Conservation (phyloP, 2,113 vertebrate species). For the Lasiurus borealis region DNA sequence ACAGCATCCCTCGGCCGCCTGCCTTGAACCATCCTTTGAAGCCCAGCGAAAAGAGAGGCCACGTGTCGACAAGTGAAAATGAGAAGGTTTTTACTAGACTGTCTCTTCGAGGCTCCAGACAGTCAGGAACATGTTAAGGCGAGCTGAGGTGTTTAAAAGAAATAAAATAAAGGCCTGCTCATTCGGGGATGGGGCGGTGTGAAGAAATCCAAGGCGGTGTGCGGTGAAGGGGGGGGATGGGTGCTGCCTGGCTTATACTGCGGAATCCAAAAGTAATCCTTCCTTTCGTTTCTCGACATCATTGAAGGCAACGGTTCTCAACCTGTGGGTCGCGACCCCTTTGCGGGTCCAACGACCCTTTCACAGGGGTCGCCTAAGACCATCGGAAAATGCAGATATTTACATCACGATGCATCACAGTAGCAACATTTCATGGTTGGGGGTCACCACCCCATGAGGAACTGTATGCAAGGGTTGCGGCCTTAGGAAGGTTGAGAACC, state of each 20-base stretch:
- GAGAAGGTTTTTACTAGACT: constrained; percentile 81
- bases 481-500: too few relatives aligned
- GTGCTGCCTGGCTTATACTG: background rate
- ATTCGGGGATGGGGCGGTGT: constrained; percentile 42
- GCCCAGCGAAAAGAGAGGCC: constrained; percentile 78
- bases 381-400: too few relatives aligned
- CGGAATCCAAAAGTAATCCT: background rate
- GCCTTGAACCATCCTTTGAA: constrained; percentile 73
- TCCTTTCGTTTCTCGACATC: background rate
- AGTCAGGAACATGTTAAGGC: constrained; percentile 73
- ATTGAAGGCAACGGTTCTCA: background rate
- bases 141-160: constrained; percentile 70
- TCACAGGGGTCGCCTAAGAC: too few relatives aligned
- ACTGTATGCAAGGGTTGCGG: too few relatives aligned
- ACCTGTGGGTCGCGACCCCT: too few relatives aligned
- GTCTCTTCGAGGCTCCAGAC: constrained; percentile 78
- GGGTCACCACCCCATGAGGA: too few relatives aligned
- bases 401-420: too few relatives aligned
- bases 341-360: too few relatives aligned
- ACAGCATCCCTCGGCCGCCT: constrained; percentile 68
- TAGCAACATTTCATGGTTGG: too few relatives aligned
- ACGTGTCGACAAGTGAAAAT: constrained; percentile 71
- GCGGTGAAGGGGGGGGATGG: background rate
- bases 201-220: constrained; percentile 40
- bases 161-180: constrained; percentile 68